A percentile compares a stretch with the other conserved stretches of the same genome.
phyloP scores from a whole-genome alignment of 1,140 invertebrate genomes.

The Euura lappo region DNA sequence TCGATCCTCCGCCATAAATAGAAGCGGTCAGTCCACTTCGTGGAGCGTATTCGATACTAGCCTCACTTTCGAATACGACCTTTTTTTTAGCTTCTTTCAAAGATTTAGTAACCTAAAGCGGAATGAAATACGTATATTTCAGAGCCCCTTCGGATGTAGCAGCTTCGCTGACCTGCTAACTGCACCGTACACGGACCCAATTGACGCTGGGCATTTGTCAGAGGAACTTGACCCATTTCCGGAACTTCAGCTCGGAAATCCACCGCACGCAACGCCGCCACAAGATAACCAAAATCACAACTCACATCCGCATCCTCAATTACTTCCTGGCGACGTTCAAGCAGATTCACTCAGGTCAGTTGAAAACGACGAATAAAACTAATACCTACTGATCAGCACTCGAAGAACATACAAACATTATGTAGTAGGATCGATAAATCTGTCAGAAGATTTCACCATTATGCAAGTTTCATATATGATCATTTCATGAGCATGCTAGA shows the following conservation, averaged over 20 bases:
- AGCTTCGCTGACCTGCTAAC: conserved; percentile 70
- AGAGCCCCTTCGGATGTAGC: conserved; percentile 69
- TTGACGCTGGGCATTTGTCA: conserved; percentile 54
- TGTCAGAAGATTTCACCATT: too few species aligned
- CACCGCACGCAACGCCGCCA: conserved; percentile 37
- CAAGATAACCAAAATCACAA: conserved; percentile 37
- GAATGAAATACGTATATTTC: conserved; percentile 37
- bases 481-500: too few species aligned
- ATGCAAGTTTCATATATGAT: too few species aligned
- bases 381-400: too few species aligned
- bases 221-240: conserved; percentile 62
- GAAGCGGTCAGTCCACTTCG: too few species aligned
- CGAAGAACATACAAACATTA: too few species aligned
- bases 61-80: too few species aligned
- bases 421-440: too few species aligned
- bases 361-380: conserved; percentile 23
- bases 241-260: conserved; percentile 52
- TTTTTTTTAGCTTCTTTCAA: too few species aligned
- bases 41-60: too few species aligned
- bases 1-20: too few species aligned
- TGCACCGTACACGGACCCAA: conserved; percentile 64
- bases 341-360: conserved; percentile 52
- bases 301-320: conserved; percentile 47
- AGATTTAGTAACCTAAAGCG: not conserved
- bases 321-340: conserved; percentile 55